phyloP scores from a whole-genome alignment of 2,113 vertebrate species.

The Corydoras sp. region DNA sequence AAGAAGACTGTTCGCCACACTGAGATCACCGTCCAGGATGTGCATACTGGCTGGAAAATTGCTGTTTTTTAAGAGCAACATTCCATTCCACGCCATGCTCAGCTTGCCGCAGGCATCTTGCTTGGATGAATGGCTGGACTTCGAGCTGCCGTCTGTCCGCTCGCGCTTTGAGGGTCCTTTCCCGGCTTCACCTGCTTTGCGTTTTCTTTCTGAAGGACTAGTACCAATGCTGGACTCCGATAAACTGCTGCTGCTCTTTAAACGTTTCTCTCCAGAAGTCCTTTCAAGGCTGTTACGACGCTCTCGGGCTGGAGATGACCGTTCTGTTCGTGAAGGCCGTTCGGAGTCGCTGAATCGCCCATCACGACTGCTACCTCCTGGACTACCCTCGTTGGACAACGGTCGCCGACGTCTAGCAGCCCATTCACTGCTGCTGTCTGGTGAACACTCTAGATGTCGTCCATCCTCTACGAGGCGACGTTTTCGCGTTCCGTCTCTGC shows the following conservation, averaged over 20 bases:
- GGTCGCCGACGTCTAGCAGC: slow-evolving; percentile 80
- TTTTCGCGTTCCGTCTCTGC: slow-evolving; percentile 82
- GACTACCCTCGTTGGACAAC: slow-evolving; percentile 83
- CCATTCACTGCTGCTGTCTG: slow-evolving; percentile 83
- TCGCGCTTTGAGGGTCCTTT: slow-evolving; percentile 82
- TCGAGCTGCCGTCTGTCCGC: slow-evolving; percentile 65
- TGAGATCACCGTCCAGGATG: slow-evolving; percentile 87
- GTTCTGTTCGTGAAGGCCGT: slow-evolving; percentile 77
- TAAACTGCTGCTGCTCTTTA: slow-evolving; percentile 39
- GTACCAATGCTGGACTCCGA: slow-evolving; percentile 31
- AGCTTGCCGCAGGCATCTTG: slow-evolving; percentile 72
- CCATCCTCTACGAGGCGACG: slow-evolving; percentile 80
- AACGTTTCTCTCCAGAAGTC: slow-evolving; percentile 72
- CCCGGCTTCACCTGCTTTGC: slow-evolving; percentile 72
- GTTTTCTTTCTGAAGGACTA: slow-evolving; percentile 65
- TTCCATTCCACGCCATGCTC: slow-evolving; percentile 90
- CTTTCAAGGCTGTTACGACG: slow-evolving; percentile 77
- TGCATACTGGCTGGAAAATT: slow-evolving; percentile 98
- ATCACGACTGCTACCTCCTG: slow-evolving; percentile 80
- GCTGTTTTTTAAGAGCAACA: slow-evolving; percentile 97
- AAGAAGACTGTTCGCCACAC: slow-evolving; percentile 85
- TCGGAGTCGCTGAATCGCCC: slow-evolving; percentile 85
- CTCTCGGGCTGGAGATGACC: slow-evolving; percentile 75
- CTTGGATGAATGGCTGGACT: slow-evolving; percentile 61
- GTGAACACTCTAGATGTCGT: slow-evolving; percentile 85